A percentile compares a stretch with the other conserved stretches of the same genome.
Evolutionary conservation across 2,888 invertebrate species (phyloP).

Genomic region (Octonoba sinensis): DNA sequence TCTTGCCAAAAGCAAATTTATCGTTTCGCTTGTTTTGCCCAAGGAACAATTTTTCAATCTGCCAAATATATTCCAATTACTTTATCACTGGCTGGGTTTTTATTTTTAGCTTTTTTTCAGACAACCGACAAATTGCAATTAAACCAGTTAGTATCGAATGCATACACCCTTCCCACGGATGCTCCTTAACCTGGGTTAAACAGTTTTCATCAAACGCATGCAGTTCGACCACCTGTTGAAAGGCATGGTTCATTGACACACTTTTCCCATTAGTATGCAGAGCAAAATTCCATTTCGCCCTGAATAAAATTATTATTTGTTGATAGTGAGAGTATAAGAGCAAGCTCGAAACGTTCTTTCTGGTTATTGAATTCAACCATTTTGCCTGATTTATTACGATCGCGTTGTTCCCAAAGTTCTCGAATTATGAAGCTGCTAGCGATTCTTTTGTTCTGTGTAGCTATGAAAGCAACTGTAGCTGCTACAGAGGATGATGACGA

Average conservation of each 20-base stretch:
- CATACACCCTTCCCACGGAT: slow-evolving; percentile 17
- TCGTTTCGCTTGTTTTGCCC: too few relatives aligned
- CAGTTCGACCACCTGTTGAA: background rate
- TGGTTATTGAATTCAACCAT: background rate
- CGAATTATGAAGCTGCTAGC: slow-evolving; percentile 1
- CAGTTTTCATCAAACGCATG: background rate
- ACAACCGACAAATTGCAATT: too few relatives aligned
- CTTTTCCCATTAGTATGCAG: slow-evolving; percentile 23
- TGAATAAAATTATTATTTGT: slow-evolving; percentile 13
- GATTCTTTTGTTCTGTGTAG: background rate
- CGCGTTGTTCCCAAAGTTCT: background rate
- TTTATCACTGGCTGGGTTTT: too few relatives aligned
- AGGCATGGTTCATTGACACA: slow-evolving; percentile 18
- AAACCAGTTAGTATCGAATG: too few relatives aligned
- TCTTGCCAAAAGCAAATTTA: too few relatives aligned
- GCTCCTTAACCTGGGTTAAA: background rate
- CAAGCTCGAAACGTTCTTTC: background rate
- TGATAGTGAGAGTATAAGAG: slow-evolving; percentile 17
- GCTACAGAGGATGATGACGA: slow-evolving; percentile 6
- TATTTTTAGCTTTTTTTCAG: too few relatives aligned
- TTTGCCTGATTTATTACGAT: background rate
- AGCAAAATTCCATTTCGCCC: slow-evolving; percentile 13
- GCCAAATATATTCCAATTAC: too few relatives aligned
- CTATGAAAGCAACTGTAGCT: background rate
- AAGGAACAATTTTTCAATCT: too few relatives aligned